Evolutionary conservation across 2,113 vertebrate species (phyloP).

Genomic region (Pluvianellus socialis): DNA sequence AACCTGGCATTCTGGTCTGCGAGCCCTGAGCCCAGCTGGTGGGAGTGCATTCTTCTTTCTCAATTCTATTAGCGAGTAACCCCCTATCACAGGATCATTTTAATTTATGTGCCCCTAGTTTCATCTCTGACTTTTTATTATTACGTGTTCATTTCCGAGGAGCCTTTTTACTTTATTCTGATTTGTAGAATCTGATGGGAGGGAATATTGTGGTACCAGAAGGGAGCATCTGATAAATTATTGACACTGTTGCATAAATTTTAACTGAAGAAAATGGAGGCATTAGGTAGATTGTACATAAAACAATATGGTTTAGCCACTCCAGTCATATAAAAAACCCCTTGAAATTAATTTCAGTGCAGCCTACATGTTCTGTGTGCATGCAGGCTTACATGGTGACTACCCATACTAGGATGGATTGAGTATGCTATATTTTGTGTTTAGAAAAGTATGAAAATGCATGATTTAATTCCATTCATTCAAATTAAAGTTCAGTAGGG

Average conservation of each 20-base stretch:
- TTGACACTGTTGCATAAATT: neutral
- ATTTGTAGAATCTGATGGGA: neutral
- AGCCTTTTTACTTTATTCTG: neutral
- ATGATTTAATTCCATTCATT: neutral
- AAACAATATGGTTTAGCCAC: neutral
- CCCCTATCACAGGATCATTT: neutral
- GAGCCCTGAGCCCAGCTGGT: neutral
- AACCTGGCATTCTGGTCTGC: neutral
- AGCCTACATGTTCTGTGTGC: neutral
- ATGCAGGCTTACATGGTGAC: fast-evolving
- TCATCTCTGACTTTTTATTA: fast-evolving
- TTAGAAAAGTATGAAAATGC: neutral
- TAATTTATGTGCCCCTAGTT: fast-evolving
- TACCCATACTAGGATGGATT: neutral
- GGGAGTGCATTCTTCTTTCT: neutral
- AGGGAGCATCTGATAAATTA: neutral
- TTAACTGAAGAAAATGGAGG: neutral
- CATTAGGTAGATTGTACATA: neutral
- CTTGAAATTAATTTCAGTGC: neutral
- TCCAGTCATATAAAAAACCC: neutral
- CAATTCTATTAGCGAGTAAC: neutral
- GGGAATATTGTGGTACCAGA: neutral
- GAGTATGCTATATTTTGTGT: neutral
- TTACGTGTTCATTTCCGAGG: neutral
- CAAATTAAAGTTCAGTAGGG: conserved; percentile 21